A percentile compares a stretch with the other conserved stretches of the same genome.
These are phyloP conservation scores for Hermodice carunculata DNA, from an alignment of 2,888 invertebrate species.

Conservation along the genomic window DNA sequence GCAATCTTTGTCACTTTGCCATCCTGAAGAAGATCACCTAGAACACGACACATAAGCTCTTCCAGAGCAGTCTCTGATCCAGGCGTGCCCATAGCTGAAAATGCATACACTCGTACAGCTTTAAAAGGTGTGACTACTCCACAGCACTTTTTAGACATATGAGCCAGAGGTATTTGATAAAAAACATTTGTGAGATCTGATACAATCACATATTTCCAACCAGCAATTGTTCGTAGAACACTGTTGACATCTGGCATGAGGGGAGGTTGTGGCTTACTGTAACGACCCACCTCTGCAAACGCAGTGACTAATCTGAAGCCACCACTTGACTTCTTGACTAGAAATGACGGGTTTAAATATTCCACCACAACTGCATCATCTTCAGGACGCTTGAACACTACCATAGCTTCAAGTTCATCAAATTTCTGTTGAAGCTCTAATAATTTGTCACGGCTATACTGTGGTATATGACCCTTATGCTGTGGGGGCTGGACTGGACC, in stretches of 20 bases:
- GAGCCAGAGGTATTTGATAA: conserved; percentile 42
- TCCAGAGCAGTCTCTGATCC: too few relatives aligned
- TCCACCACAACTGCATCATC: conserved; percentile 34
- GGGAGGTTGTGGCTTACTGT: not conserved
- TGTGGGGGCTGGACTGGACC: not conserved
- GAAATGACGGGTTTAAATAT: conserved; percentile 47
- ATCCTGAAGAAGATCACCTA: too few relatives aligned
- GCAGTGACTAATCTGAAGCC: conserved; percentile 37
- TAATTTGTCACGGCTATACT: not conserved
- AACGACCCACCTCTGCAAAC: conserved; percentile 40
- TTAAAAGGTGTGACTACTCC: too few relatives aligned
- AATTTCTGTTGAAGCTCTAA: not conserved
- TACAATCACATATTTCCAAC: conserved; percentile 28
- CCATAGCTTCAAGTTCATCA: conserved; percentile 42
- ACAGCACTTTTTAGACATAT: too few relatives aligned
- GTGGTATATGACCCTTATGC: not conserved
- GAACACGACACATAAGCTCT: too few relatives aligned
- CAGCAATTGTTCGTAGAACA: conserved; percentile 30
- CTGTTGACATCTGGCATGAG: conserved; percentile 19
- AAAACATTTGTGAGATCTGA: conserved; percentile 40
- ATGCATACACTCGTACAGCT: too few relatives aligned
- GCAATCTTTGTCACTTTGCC: too few relatives aligned
- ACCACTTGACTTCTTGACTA: conserved; percentile 32
- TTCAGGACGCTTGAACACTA: conserved; percentile 29
- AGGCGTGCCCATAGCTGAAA: too few relatives aligned